Base-by-base conservation (phyloP, 2,113 vertebrate species). In the Microcebus ravelobensis region DNA sequence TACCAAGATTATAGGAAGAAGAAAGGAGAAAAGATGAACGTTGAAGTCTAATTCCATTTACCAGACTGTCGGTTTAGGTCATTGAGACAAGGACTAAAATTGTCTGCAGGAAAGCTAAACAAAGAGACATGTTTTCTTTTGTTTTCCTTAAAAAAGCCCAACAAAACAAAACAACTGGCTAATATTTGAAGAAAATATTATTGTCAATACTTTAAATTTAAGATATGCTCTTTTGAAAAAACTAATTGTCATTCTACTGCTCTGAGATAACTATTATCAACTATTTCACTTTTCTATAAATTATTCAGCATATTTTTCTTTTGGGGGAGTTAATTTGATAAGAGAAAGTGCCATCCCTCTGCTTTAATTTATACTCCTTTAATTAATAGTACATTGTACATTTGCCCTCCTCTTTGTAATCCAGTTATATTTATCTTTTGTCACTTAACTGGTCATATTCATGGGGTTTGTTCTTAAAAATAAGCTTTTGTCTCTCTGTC, bases 1-100 rank as follows among this genome's bases (percentile, higher is more conserved):
- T 67, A 8, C 18, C 68, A 87, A 95, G 86, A 95, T 96, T 88
- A 55, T 15, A 83, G 73, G 29, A 71, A 81, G 81, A 76, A 10
- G 8, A 90, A 55, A 13, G 73, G 65, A 92, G 57, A 39, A 91
- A 81, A 61, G 31, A 73, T 93, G 83, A 93, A 20, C 65, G 11
- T 8, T 14, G 11, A 80, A 68, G 7, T 48, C 2, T 63, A 82
- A 95, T 76, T 80, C 68, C 63, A 95, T 87, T 90, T 82, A 91
- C 36, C 31, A 65, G 15, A 45, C 34, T 76, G 48, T 86, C 2
- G 0, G 25, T 48, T 96, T 89, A 31, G 68, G 68, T 61, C 48
- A 42, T 48, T 42, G 71, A 87, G 52, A 52, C 18, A 52, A 81
- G 34, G 61, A 70, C 91, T 91, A 48, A 86, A 92, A 80, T 34